Percentiles rank a stretch among this genome's conserved stretches.
phyloP scores from a whole-genome alignment of 1,140 invertebrate genomes.

The Ostrea denselamellosa region DNA sequence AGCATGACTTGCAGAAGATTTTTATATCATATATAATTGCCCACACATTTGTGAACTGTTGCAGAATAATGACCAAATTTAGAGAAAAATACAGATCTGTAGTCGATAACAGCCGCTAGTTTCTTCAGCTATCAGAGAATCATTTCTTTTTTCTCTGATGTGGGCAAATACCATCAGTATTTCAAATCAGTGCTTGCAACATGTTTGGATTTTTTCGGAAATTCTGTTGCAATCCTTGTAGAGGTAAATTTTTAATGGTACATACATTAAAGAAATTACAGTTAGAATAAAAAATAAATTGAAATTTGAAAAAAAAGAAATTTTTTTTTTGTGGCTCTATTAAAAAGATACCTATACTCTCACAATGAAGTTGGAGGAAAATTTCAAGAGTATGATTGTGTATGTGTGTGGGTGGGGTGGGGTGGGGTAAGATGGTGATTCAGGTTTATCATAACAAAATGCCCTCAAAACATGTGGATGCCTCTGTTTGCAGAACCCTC shows the following conservation, averaged over 20 bases:
- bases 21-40: constrained; percentile 19
- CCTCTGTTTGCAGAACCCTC: no score
- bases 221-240: constrained; percentile 15
- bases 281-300: no score
- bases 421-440: no score
- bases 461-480: no score
- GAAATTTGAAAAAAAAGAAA: no score
- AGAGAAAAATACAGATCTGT: constrained; percentile 6
- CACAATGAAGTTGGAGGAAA: no score
- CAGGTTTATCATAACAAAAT: no score
- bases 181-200: not conserved
- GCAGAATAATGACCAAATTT: constrained; percentile 19
- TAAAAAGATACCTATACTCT: no score
- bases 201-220: constrained; percentile 38
- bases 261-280: no score
- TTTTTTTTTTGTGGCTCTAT: no score
- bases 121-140: constrained; percentile 25
- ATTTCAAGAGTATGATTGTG: no score
- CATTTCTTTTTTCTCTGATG: constrained; percentile 8
- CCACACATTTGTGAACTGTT: constrained; percentile 1
- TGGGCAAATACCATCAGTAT: not conserved
- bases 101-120: constrained; percentile 25
- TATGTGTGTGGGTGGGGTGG: no score
- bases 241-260: not conserved
- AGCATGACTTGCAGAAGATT: constrained; percentile 8